A percentile compares a stretch with the other conserved stretches of the same genome.
phyloP scores from a whole-genome alignment of 2,113 vertebrate species.

The Sorex fumeus region DNA sequence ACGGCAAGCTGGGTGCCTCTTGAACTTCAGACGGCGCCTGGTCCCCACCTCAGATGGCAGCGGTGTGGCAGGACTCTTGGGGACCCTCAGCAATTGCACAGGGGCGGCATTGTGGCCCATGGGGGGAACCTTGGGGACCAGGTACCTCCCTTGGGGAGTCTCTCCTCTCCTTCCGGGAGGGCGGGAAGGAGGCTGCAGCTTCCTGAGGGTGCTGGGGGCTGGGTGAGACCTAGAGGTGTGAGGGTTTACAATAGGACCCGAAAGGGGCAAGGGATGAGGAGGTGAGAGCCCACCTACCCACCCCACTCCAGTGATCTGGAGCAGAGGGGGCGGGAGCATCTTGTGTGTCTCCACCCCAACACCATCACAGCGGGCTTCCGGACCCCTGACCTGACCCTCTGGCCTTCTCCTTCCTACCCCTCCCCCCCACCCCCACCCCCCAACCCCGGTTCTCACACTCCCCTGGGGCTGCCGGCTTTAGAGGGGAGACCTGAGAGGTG shows the following conservation, averaged over 20 bases:
- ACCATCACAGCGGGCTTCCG: not conserved
- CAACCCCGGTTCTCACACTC: not conserved
- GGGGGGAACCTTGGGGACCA: not conserved
- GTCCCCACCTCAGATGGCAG: slow-evolving; percentile 31
- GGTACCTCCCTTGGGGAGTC: not conserved
- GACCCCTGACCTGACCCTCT: not conserved
- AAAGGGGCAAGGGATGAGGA: not conserved
- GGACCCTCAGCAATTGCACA: not conserved
- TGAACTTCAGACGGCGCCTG: not conserved
- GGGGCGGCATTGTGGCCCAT: not conserved
- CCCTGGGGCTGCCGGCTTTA: too few relatives aligned
- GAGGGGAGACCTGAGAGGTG: too few relatives aligned
- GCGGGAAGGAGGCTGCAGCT: not conserved
- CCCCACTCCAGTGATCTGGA: not conserved
- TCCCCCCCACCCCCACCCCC: too few relatives aligned
- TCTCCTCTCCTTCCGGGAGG: not conserved
- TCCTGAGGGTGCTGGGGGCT: not conserved
- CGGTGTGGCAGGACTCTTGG: not conserved
- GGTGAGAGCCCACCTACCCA: not conserved
- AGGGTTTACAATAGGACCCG: not conserved
- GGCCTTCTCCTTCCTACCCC: too few relatives aligned
- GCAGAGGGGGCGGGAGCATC: not conserved
- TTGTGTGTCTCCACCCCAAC: too few relatives aligned
- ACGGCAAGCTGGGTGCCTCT: not conserved
- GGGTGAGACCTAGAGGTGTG: not conserved